Percentiles rank a stretch among this genome's conserved stretches.
Conservation (phyloP, 2,888 invertebrate species). For the Lepetodrilus schrolli region DNA sequence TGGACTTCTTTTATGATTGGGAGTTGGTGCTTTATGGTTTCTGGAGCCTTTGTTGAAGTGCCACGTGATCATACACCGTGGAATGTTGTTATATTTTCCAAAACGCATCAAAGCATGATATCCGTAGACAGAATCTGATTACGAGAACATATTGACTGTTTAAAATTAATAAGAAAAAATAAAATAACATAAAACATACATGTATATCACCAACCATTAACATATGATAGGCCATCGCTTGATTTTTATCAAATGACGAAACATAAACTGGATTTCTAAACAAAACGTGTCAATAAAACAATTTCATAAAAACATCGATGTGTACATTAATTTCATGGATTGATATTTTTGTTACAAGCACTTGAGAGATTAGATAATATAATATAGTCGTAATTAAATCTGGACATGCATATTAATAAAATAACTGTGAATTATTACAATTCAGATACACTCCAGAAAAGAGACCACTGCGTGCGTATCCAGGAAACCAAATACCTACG, state of each 20-base stretch:
- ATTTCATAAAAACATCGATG: neutral
- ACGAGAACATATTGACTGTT: too few species aligned
- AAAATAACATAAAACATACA: too few species aligned
- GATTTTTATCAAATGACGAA: too few species aligned
- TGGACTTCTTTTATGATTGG: neutral
- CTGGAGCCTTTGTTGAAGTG: neutral
- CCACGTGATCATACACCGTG: neutral
- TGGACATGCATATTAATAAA: too few species aligned
- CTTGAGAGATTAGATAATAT: too few species aligned
- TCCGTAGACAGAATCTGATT: neutral
- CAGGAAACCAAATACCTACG: conserved; percentile 36
- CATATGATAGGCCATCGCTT: too few species aligned
- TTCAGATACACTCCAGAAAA: neutral
- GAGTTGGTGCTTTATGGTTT: conserved; percentile 10
- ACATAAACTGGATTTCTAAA: too few species aligned
- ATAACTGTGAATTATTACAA: too few species aligned
- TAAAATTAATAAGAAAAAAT: too few species aligned
- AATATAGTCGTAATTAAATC: too few species aligned
- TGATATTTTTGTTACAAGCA: neutral
- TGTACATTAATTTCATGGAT: neutral
- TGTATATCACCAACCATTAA: too few species aligned
- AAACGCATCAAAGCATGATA: neutral
- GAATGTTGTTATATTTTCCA: neutral
- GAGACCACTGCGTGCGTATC: conserved; percentile 1
- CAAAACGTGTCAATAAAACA: too few species aligned